A percentile compares a stretch with the other conserved stretches of the same genome.
phyloP scores from a whole-genome alignment of 2,888 invertebrate species.

The Pandemis heparana region DNA sequence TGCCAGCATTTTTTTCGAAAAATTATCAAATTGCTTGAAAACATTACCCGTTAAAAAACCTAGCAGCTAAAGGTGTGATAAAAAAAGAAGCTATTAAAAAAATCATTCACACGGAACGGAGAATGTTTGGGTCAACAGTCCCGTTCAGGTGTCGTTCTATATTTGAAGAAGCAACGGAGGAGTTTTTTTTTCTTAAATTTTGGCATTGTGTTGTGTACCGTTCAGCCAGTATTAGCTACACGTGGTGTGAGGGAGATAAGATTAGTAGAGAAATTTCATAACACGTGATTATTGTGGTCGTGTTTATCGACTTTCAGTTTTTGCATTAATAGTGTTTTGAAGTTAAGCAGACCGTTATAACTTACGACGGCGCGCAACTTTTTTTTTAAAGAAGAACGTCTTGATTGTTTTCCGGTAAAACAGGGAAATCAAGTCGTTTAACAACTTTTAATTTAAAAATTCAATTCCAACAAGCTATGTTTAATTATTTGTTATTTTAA shows the following conservation, averaged over 20 bases:
- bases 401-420: too few species aligned
- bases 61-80: slow-evolving; percentile 21
- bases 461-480: too few species aligned
- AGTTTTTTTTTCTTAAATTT: slow-evolving; percentile 37
- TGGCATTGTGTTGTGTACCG: slow-evolving; percentile 38
- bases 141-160: slow-evolving; percentile 51
- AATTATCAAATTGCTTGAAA: too few species aligned
- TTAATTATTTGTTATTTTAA: too few species aligned
- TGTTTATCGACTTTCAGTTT: slow-evolving; percentile 18
- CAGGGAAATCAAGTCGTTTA: too few species aligned
- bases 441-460: too few species aligned
- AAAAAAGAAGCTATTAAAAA: slow-evolving; percentile 40
- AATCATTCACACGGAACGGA: slow-evolving; percentile 36
- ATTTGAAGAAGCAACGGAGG: slow-evolving; percentile 38
- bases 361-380: too few species aligned
- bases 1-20: too few species aligned
- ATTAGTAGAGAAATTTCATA: slow-evolving; percentile 11
- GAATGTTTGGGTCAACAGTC: slow-evolving; percentile 53
- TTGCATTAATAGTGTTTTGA: background rate
- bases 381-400: too few species aligned
- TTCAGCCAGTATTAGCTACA: slow-evolving; percentile 30
- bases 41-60: slow-evolving; percentile 17
- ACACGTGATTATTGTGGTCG: slow-evolving; percentile 7
- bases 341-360: too few species aligned
- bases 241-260: slow-evolving; percentile 23